Base-by-base conservation (phyloP, 2,113 vertebrate species). In the Xenopus borealis region DNA sequence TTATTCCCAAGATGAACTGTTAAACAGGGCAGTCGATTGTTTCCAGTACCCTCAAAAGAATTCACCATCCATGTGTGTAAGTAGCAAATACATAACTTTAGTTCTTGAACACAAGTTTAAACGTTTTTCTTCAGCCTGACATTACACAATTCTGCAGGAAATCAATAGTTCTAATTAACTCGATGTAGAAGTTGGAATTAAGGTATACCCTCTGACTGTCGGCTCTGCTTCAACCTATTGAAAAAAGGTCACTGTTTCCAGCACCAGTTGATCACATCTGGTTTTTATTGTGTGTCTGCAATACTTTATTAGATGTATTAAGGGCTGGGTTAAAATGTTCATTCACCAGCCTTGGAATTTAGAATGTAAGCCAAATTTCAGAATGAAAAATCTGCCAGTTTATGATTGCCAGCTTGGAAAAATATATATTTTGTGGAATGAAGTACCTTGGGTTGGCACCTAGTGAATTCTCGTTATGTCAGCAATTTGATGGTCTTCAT, bases 321-420 rank as follows among this genome's bases (percentile, higher is more conserved):
- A 69, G 67, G 45, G 14, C 45, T 75, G 12, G 23, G 63, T 76
- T 69, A 23, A 44, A 23, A 50, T 75, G 50, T 77, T 70, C 74
- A 70, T 77, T 77, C 67, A 77, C 74, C 74, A 77, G 67, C 74
- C 55, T 77, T 70, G 74, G 74, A 70, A 77, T 77, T 77, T 77
- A 67, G 74, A 67, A 63, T 67, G 55, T 18, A 45, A 62, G 66
- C 66, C 33, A 62, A 69, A 50, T 70, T 64, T 19, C 70, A 77
- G 66, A 70, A 11, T 62, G 46, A 77, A 77, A 73, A 55, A 64
- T 64, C 50, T 69, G 20, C 59, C 59, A 64, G 67, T 10, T 53
- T 62, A 30, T 64, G 20, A 59, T 57, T 63, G 67, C 67, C 74
- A 70, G 55, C 67, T 23, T 77, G 59, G 61, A 77, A 76, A 76